Base-by-base conservation (phyloP, 2,888 invertebrate genomes). In the Metalampra italica region DNA sequence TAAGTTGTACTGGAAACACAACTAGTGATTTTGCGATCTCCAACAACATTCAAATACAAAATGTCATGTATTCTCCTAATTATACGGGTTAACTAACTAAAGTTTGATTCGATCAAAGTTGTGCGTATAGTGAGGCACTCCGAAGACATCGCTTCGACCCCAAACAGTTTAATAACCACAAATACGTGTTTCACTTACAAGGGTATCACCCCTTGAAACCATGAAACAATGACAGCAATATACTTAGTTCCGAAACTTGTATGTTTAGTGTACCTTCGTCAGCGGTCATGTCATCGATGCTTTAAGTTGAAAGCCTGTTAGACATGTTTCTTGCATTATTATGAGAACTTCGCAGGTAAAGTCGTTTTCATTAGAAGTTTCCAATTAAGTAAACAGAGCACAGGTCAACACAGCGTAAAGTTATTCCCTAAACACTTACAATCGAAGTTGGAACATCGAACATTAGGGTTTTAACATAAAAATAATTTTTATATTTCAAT, bases 191-290 rank as follows among this genome's bases (percentile, higher is more conserved):
- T 66, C 67, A 62, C 68, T 67, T 71, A 69, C 68, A 74, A 74
- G 74, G 77, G 77, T 72, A 64, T 61, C 50, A 49, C 51, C 60
- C 64, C 65, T 66, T 50, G 55, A 53, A 62, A 73, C 75, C 76
- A 59, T 73, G 62, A 66, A 74, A 78, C 78, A 78, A 76, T 75
- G 78, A 78, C 70, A 74, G 71, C 72, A 72, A 76, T 75, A 78
- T 77, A 69, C 68, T 60, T 77, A 78, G 75, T 80, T 81, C 59
- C 53, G 62, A 67, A 79, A 75, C 79, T 81, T 77, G 66, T 63
- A 64, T 60, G 60, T 67, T 71, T 66, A 50, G 51, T 55, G 57
- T 68, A 72, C 74, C 75, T 73, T 72, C 68, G 64, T 71, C 69
- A 68, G 69, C 55, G 66, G 64, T 61, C 53, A 44, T 42, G 54